Percentiles rank a stretch among this genome's conserved stretches.
Conservation (phyloP, 1,140 invertebrate genomes). For the Lordiphosa mommai region DNA sequence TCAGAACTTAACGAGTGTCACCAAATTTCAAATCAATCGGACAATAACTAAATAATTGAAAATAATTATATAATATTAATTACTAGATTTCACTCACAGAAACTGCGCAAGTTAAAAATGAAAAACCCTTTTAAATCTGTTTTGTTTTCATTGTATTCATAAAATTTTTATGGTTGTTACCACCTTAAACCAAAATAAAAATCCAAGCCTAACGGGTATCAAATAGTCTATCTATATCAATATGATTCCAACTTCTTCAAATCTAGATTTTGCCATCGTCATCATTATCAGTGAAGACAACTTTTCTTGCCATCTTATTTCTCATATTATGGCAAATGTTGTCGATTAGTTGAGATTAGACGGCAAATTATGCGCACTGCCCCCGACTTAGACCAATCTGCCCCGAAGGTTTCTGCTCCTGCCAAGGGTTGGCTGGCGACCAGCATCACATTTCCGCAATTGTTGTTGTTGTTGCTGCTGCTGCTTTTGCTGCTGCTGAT, state of each 20-base stretch:
- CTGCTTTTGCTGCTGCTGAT: conserved; percentile 10
- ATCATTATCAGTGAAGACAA: conserved; percentile 61
- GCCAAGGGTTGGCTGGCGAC: conserved; percentile 19
- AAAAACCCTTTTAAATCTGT: too few relatives aligned
- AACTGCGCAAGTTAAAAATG: too few relatives aligned
- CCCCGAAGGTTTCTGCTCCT: conserved; percentile 4
- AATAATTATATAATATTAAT: too few relatives aligned
- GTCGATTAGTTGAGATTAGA: conserved; percentile 75
- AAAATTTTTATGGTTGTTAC: background rate
- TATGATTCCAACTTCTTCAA: conserved; percentile 6
- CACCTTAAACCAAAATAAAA: background rate
- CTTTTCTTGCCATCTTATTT: conserved; percentile 64
- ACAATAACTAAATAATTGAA: too few relatives aligned
- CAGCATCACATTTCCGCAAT: conserved; percentile 48
- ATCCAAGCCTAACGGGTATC: conserved; percentile 15
- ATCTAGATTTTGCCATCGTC: conserved; percentile 54
- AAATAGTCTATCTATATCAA: background rate
- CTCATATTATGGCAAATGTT: conserved; percentile 71
- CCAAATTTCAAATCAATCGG: too few relatives aligned
- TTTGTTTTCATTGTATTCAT: too few relatives aligned
- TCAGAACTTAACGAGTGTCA: too few relatives aligned
- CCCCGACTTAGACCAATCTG: conserved; percentile 18
- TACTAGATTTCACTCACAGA: too few relatives aligned
- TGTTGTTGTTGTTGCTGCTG: conserved; percentile 19
- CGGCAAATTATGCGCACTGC: conserved; percentile 61